Base-by-base conservation (phyloP, 2,888 invertebrate species). In the Rhagophthalmus giganteus region DNA sequence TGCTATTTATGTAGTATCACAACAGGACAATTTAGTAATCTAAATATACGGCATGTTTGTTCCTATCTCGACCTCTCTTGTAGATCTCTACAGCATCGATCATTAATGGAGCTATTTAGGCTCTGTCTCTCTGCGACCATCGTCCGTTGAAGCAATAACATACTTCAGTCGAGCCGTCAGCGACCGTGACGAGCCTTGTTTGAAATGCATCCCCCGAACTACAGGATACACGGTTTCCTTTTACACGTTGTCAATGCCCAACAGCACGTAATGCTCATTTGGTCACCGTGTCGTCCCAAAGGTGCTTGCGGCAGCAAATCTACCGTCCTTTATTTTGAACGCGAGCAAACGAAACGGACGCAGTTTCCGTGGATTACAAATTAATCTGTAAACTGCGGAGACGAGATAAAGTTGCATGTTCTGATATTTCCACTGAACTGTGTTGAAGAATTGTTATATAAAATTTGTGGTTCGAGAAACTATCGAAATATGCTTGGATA, bases 171-270 rank as follows among this genome's bases (percentile, higher is more conserved):
- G 53, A 54, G 48, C 60, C 58, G 65, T 62, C 64, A 58, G 58
- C 57, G 55, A 57, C 59, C 62, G 62, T 63, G 62, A 65, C 65
- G 63, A 61, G 62, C 60, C 65, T 64, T 62, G 62, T 67, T 67
- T 65, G 65, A 64, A 67, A 68, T 67, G 68, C 68, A 67, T 63
- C 66, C 68, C 68, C 66, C 59, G 61, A 64, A 63, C 66, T 65
- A 64, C 67, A 64, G 66, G 65, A 65, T 67, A 65, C 66, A 64
- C 63, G 64, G 68, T 65, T 66, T 68, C 67, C 67, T 68, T 66
- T 68, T 67, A 65, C 66, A 65, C 60, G 65, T 63, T 66, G 67
- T 65, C 67, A 66, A 67, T 67, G 66, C 65, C 66, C 66, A 60
- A 59, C 63, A 59, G 66, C 66, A 68, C 68, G 68, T 68, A 68